Conservation (phyloP, 2,113 vertebrate genomes). For the Nansenia antarctica region DNA sequence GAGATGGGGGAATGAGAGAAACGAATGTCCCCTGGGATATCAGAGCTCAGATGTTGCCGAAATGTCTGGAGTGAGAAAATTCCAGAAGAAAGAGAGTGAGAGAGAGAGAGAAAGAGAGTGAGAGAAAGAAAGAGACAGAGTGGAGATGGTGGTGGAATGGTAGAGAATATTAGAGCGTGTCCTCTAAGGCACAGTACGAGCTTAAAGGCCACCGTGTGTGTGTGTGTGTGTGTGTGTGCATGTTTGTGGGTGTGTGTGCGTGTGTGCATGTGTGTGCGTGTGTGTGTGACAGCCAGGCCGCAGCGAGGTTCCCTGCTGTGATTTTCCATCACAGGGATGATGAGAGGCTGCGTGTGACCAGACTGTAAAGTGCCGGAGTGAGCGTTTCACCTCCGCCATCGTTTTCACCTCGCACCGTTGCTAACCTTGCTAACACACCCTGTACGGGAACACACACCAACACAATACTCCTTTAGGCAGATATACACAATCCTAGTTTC, state of each 20-base stretch:
- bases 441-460: no score
- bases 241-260: conserved; percentile 26
- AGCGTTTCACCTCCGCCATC: conserved; percentile 29
- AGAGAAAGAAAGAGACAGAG: conserved; percentile 34
- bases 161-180: conserved; percentile 59
- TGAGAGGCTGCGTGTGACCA: conserved; percentile 57
- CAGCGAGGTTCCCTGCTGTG: conserved; percentile 45
- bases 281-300: conserved; percentile 27
- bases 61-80: conserved; percentile 28
- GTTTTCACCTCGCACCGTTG: conserved; percentile 3
- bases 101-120: conserved; percentile 41
- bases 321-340: conserved; percentile 53
- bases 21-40: conserved; percentile 47
- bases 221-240: not conserved
- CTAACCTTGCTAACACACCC: no score
- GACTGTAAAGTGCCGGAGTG: conserved; percentile 55
- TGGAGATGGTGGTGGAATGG: conserved; percentile 16
- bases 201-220: conserved; percentile 59
- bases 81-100: conserved; percentile 36
- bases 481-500: no score
- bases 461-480: no score
- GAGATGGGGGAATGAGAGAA: conserved; percentile 17
- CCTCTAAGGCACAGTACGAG: conserved; percentile 63
- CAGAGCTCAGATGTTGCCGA: not conserved
- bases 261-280: conserved; percentile 4